Percentiles rank a stretch among this genome's conserved stretches.
Conservation (phyloP, 2,797 vertebrate genomes). For the Gambusia yucatana region DNA sequence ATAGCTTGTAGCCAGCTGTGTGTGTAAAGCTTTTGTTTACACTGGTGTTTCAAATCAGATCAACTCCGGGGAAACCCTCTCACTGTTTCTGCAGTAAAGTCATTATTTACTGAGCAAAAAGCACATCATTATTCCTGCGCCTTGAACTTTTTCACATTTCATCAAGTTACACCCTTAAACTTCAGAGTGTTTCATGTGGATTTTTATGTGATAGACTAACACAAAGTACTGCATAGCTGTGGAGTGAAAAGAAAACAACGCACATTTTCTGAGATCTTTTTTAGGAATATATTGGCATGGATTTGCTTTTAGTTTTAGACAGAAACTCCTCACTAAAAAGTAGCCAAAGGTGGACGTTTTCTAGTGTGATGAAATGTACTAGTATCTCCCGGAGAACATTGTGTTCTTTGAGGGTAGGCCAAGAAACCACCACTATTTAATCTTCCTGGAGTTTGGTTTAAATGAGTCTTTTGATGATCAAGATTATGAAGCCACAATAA, state of each 20-base stretch:
- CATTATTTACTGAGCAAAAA: background rate
- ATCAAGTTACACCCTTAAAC: background rate
- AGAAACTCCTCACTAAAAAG: background rate
- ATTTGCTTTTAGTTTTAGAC: background rate
- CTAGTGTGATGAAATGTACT: background rate
- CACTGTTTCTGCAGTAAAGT: slow-evolving; percentile 1
- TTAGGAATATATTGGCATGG: background rate
- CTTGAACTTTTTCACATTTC: slow-evolving; percentile 5
- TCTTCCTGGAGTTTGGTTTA: background rate
- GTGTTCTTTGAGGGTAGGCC: background rate
- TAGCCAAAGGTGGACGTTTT: background rate
- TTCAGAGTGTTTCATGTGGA: background rate
- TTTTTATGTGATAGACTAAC: background rate
- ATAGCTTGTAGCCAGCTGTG: slow-evolving; percentile 43
- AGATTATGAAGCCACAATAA: background rate
- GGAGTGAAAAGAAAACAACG: background rate
- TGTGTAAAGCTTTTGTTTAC: slow-evolving; percentile 54
- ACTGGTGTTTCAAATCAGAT: slow-evolving; percentile 45
- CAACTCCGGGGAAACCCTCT: slow-evolving; percentile 17
- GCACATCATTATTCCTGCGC: slow-evolving; percentile 14
- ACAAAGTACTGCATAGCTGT: background rate
- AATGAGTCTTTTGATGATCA: background rate
- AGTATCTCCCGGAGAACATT: background rate
- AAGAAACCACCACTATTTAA: background rate
- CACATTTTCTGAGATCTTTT: background rate